A percentile compares a stretch with the other conserved stretches of the same genome.
Conservation (phyloP, 2,113 vertebrate genomes). For the Emydura subglobosa region DNA sequence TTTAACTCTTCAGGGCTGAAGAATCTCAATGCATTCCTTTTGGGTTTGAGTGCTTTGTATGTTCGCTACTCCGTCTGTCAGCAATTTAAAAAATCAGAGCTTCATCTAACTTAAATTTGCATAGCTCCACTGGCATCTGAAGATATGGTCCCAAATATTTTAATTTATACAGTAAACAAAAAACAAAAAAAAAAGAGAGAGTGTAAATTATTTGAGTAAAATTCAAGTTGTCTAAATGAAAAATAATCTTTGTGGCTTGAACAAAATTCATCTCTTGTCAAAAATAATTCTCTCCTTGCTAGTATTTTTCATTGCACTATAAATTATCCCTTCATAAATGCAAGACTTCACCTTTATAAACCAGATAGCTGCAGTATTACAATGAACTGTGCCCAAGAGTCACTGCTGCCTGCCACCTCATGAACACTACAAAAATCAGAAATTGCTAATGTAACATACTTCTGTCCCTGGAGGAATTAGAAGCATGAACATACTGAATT, state of each 20-base stretch:
- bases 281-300: not conserved
- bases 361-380: not conserved
- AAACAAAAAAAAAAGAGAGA: not conserved
- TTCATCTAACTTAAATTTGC: not conserved
- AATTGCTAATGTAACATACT: not conserved
- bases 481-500: not conserved
- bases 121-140: not conserved
- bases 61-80: not conserved
- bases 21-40: not conserved
- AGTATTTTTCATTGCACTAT: not conserved
- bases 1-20: not conserved
- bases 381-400: not conserved
- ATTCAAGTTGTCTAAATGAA: not conserved
- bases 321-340: not conserved
- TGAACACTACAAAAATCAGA: not conserved
- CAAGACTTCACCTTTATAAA: not conserved
- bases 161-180: not conserved
- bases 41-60: not conserved
- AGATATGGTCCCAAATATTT: not conserved
- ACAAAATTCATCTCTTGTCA: not conserved
- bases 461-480: not conserved
- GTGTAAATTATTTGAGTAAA: not conserved
- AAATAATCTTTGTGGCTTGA: not conserved
- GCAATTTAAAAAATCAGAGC: not conserved
- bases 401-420: not conserved